Evolutionary conservation across 2,797 vertebrate species (phyloP).

Genomic region (Rachycentron canadum): DNA sequence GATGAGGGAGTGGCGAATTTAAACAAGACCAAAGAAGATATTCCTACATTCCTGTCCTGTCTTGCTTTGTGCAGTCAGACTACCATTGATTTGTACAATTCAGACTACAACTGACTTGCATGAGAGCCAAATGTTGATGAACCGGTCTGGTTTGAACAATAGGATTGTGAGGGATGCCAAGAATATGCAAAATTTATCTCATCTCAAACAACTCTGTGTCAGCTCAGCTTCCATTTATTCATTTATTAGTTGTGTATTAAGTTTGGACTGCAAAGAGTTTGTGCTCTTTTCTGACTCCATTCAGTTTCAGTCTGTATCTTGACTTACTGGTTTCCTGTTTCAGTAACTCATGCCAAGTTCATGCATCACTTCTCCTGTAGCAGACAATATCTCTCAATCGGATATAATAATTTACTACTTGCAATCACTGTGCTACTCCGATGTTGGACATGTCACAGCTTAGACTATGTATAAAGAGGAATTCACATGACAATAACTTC

Average conservation of each 20-base stretch:
- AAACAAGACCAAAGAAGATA: slow-evolving; percentile 55
- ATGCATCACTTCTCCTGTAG: not conserved
- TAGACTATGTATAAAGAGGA: not conserved
- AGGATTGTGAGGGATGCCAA: slow-evolving; percentile 5
- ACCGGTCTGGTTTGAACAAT: slow-evolving; percentile 48
- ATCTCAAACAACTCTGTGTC: not conserved
- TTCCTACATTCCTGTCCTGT: slow-evolving; percentile 77
- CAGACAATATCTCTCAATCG: not conserved
- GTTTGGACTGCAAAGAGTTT: not conserved
- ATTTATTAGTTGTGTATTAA: not conserved
- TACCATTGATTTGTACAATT: slow-evolving; percentile 40
- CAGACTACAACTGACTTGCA: slow-evolving; percentile 27
- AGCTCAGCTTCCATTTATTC: not conserved
- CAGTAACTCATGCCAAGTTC: slow-evolving; percentile 9
- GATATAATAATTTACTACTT: not conserved
- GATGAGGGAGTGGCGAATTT: slow-evolving; percentile 68
- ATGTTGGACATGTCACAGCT: not conserved
- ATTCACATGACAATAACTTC: not conserved
- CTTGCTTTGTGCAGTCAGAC: slow-evolving; percentile 66
- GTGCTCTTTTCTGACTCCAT: not conserved
- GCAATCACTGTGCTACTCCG: not conserved
- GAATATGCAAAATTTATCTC: not conserved
- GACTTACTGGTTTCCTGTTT: slow-evolving; percentile 48
- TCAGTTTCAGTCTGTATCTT: slow-evolving; percentile 1
- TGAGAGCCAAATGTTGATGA: slow-evolving; percentile 36